Evolutionary conservation across 37 sponge, comb jelly and placozoan species (phyloP).

Genomic region (Bolinopsis microptera): DNA sequence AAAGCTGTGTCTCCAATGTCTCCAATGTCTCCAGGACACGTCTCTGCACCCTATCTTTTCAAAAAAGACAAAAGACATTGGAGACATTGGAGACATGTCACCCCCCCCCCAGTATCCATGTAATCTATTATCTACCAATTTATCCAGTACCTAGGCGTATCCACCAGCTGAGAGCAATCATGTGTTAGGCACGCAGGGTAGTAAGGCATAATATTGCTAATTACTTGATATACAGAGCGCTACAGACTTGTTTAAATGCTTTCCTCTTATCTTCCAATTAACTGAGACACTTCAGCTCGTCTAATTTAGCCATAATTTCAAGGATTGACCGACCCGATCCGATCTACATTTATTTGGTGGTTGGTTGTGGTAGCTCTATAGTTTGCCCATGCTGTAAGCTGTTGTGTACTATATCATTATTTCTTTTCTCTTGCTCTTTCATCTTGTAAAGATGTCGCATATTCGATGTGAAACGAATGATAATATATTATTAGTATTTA

Average conservation of each 20-base stretch:
- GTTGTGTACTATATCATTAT: too few relatives aligned
- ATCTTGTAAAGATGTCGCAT: too few relatives aligned
- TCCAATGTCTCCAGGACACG: too few relatives aligned
- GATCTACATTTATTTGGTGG: too few relatives aligned
- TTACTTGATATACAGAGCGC: background rate
- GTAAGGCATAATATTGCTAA: background rate
- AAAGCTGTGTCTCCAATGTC: too few relatives aligned
- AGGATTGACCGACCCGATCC: background rate
- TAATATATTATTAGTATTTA: background rate
- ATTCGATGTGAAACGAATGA: too few relatives aligned
- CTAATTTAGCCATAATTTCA: background rate
- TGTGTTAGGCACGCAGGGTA: background rate
- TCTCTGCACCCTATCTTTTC: too few relatives aligned
- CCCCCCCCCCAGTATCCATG: too few relatives aligned
- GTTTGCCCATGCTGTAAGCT: too few relatives aligned
- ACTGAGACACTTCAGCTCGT: background rate
- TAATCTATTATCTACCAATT: background rate
- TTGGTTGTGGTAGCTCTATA: too few relatives aligned
- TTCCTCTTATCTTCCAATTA: background rate
- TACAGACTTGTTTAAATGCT: background rate
- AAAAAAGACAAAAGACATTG: too few relatives aligned
- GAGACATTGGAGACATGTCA: slow-evolving; percentile 15
- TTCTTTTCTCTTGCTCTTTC: too few relatives aligned
- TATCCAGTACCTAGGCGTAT: background rate
- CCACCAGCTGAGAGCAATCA: background rate